Conservation (phyloP, 2,888 invertebrate genomes). For the Myathropa florea region DNA sequence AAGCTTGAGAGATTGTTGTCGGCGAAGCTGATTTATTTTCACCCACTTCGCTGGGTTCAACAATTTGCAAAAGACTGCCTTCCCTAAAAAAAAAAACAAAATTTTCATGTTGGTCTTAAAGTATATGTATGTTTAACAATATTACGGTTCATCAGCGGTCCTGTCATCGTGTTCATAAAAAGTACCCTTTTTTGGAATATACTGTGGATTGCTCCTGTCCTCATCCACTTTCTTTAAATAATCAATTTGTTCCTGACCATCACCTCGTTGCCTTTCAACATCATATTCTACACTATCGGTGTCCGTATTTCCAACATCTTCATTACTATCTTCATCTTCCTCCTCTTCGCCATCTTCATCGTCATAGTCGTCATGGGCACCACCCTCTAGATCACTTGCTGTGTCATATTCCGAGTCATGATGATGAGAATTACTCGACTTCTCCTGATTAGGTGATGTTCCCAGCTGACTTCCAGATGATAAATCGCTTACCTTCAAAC, state of each 20-base stretch:
- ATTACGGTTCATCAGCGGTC: constrained; percentile 87
- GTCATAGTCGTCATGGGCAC: constrained; percentile 78
- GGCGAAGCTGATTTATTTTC: constrained; percentile 74
- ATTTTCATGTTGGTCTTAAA: background rate
- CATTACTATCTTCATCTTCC: constrained; percentile 75
- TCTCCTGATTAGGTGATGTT: constrained; percentile 78
- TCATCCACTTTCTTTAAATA: constrained; percentile 91
- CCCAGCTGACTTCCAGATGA: constrained; percentile 73
- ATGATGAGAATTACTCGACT: constrained; percentile 79
- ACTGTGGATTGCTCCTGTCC: constrained; percentile 97
- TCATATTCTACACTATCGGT: constrained; percentile 63
- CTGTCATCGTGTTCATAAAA: constrained; percentile 98
- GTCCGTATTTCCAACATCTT: constrained; percentile 74
- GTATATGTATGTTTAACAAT: background rate
- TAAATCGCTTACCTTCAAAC: constrained; percentile 46
- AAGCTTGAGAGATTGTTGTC: constrained; percentile 77
- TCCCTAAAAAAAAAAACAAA: constrained; percentile 15
- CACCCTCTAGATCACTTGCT: constrained; percentile 80
- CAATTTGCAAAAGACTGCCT: constrained; percentile 72
- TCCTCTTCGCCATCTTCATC: constrained; percentile 74
- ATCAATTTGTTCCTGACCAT: constrained; percentile 84
- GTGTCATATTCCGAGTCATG: constrained; percentile 81
- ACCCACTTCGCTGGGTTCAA: constrained; percentile 76
- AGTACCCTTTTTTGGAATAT: constrained; percentile 96
- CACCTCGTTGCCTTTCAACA: constrained; percentile 85